Evolutionary conservation across 2,888 invertebrate genomes (phyloP), one percentile per base, ranked within the genome.

Genomic region (Pandemis cinnamomeana): DNA sequence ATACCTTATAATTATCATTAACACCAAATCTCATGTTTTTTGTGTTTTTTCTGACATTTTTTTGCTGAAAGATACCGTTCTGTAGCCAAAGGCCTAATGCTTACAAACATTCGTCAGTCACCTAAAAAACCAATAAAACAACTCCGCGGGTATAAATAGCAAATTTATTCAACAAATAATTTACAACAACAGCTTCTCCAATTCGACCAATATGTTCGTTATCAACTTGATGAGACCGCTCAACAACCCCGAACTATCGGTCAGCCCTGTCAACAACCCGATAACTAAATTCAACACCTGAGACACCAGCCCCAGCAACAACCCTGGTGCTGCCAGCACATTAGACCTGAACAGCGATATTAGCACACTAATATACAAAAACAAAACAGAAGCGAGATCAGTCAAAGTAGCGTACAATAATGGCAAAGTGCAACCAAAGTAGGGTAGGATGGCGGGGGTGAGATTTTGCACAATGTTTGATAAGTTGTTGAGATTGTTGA

Each of bases 391-490:
- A 0, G 94, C 93, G 0, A 94, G 66, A 75, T 94, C 93, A 0
- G 93, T 93, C 66, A 94, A 78, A 0, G 93, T 93, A 0, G 93
- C 93, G 20, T 94, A 93, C 0, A 94, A 51, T 0, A 94, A 80
- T 0, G 93, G 93, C 1, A 94, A 66, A 0, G 94, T 94, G 44
- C 94, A 93, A 0, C 93, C 94, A 15, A 94, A 94, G 72, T 93
- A 93, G 0, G 93, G 94, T 0, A 94, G 60, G 0, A 93, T 73
- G 0, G 94, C 93, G 20, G 93, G 93, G 0, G 93, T 94, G 1
- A 94, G 71, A 67, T 94, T 94, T 67, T 93, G 93, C 0, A 94
- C 91, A 0, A 94, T 93, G 61, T 94, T 94, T 0, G 93, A 93
- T 0, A 94, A 63, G 66, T 93, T 93, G 75, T 94, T 93, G 1